Base-by-base conservation (phyloP, 2,797 vertebrate species). In the Bradypodion ventrale region DNA sequence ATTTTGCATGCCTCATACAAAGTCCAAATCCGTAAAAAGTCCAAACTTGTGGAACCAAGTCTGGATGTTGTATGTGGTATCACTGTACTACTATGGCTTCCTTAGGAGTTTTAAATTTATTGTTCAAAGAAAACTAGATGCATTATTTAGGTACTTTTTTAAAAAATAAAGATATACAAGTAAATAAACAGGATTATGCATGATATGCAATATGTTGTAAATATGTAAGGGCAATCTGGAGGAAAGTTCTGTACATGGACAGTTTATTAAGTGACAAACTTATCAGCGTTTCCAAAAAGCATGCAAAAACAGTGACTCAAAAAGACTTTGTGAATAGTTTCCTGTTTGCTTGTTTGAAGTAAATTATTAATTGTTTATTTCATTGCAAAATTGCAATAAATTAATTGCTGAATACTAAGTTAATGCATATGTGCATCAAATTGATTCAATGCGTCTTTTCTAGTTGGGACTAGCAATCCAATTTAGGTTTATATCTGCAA, bases 261-360 rank as follows among this genome's bases (percentile, higher is more conserved):
- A 80, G 32, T 69, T 97, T 96, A 95, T 96, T 92, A 15, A 86
- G 19, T 46, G 85, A 85, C 2, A 35, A 90, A 94, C 91, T 90
- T 94, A 93, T 97, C n/a, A 94, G 94, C 94, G 95, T 96, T 96
- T 97, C 92, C 95, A 93, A 97, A 80, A 97, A 96, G 96, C 95
- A 96, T 85, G 87, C 89, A 95, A 93, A 94, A 66, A 40, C 46
- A 78, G 56, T 85, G 89, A 94, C 93, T 90, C 92, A n/a, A 93
- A 62, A 90, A 0, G 79, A 79, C 25, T 23, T 13, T 76, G 23
- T 37, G 32, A 6, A 13, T 76, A 49, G 46, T 49, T 49, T 13
- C 10, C 49, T 49, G 46, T 13, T 49, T 49, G 46, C 9, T 49
- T 49, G 49, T 49, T 49, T 49, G 49, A 12, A 49, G 46, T 49